phyloP scores from a whole-genome alignment of 1,140 invertebrate genomes.

The Drosophila dunni region DNA sequence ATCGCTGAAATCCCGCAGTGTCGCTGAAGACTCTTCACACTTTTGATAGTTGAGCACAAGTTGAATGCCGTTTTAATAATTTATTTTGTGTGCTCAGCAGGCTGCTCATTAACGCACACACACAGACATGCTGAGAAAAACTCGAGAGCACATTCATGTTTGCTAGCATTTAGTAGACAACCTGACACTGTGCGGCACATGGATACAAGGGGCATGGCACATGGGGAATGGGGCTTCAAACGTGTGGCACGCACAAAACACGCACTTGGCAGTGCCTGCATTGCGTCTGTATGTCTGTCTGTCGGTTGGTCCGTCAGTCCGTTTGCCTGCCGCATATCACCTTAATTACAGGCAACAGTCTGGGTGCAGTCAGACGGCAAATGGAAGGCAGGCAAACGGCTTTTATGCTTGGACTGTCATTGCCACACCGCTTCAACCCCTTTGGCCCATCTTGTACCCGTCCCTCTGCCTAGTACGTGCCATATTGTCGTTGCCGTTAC shows the following conservation, averaged over 20 bases:
- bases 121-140: conserved; percentile 14
- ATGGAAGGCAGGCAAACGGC: conserved; percentile 77
- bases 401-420: conserved; percentile 70
- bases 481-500: conserved; percentile 76
- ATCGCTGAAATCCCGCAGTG: conserved; percentile 32
- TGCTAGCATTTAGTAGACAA: conserved; percentile 25
- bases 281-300: background rate
- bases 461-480: conserved; percentile 15
- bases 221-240: background rate
- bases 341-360: conserved; percentile 82
- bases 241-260: conserved; percentile 65
- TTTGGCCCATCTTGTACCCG: background rate
- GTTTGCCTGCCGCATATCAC: conserved; percentile 75
- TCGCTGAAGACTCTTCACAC: conserved; percentile 44
- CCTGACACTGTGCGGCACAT: conserved; percentile 4
- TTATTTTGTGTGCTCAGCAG: conserved; percentile 73
- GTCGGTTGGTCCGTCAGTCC: background rate
- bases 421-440: conserved; percentile 41
- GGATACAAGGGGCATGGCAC: background rate
- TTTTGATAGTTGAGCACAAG: conserved; percentile 47
- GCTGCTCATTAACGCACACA: conserved; percentile 75
- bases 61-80: conserved; percentile 77
- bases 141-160: conserved; percentile 12
- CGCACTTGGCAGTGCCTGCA: conserved; percentile 58
- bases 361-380: conserved; percentile 78